Evolutionary conservation across 2,113 vertebrate genomes (phyloP), one percentile per base, ranked within the genome.

Genomic region (Cavia aperea): DNA sequence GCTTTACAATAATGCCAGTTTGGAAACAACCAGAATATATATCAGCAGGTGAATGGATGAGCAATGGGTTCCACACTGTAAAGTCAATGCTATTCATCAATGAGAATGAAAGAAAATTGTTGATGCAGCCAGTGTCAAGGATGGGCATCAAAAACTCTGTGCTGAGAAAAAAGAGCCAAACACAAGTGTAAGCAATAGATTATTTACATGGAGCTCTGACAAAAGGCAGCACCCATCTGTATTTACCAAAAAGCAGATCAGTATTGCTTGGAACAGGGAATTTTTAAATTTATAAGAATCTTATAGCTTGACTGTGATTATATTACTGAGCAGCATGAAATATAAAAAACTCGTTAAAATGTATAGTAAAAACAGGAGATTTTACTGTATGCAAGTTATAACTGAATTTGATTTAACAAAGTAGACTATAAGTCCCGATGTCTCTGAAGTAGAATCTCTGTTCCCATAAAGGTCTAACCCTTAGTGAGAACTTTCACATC

Each of bases 141-240:
- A 5, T 72, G 26, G 29, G 36, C 36, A 46, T 73, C 13, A 56
- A 36, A 68, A 46, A 24, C 19, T 15, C 19, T 14, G 46, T 8
- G 13, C 4, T 5, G 21, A 65, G 11, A 12, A 51, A 56, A 73
- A 56, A 16, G 39, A 39, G 36, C 26, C 54, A 26, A 36, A 18
- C 2, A 29, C 11, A 14, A 70, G 36, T 31, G 15, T 15, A 3
- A 29, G 5, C 2, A 12, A 21, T 23, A 3, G 13, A 26, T 31
- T 21, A 43, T 18, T 54, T 23, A 4, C 54, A 7, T 16, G 31
- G 39, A 31, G 7, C 63, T 39, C 82, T 29, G 14, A 49, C 2
- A 66, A 24, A 33, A 70, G 33, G 31, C 13, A 54, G 1, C 31
- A 60, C 23, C 46, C 11, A 43, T n/a, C 68, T 51, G 0, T 54